These are phyloP conservation scores for Hoplodrina ambigua DNA, from an alignment of 2,888 invertebrate species.

Conservation along the genomic window DNA sequence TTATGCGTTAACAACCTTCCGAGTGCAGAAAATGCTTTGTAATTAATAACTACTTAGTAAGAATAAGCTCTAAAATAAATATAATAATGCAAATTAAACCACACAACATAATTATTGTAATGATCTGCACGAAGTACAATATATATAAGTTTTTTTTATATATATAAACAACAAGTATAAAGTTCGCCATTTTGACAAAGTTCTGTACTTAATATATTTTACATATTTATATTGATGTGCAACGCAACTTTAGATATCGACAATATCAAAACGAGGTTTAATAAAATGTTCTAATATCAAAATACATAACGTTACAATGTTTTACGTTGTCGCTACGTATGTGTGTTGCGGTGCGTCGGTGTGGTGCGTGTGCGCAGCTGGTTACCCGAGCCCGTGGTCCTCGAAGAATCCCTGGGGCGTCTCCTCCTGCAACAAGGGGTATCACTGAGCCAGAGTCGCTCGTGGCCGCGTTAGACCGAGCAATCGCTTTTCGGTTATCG, in stretches of 20 bases:
- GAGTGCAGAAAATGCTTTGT: slow-evolving; percentile 41
- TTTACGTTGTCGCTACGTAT: slow-evolving; percentile 58
- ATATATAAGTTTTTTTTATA: slow-evolving; percentile 16
- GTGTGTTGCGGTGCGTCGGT: slow-evolving; percentile 43
- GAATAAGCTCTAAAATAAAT: slow-evolving; percentile 32
- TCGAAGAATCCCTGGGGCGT: slow-evolving; percentile 99
- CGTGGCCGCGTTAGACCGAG: slow-evolving; percentile 87
- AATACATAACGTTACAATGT: slow-evolving; percentile 47
- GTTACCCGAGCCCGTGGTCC: slow-evolving; percentile 98
- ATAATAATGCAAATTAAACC: slow-evolving; percentile 37
- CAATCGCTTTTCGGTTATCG: slow-evolving; percentile 83
- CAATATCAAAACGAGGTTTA: slow-evolving; percentile 50
- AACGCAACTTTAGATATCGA: slow-evolving; percentile 34
- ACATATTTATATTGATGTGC: slow-evolving; percentile 43
- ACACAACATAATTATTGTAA: slow-evolving; percentile 17
- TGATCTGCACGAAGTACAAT: slow-evolving; percentile 23
- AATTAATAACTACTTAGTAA: slow-evolving; percentile 33
- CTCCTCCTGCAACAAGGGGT: slow-evolving; percentile 97
- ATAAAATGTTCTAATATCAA: slow-evolving; percentile 59
- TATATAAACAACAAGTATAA: slow-evolving; percentile 9
- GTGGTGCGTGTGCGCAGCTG: slow-evolving; percentile 26
- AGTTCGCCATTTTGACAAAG: slow-evolving; percentile 5
- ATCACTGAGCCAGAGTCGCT: slow-evolving; percentile 89
- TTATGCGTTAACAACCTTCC: slow-evolving; percentile 45
- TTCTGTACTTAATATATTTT: slow-evolving; percentile 41